Base-by-base conservation (phyloP, 1,140 invertebrate species). In the Drosophila auraria region DNA sequence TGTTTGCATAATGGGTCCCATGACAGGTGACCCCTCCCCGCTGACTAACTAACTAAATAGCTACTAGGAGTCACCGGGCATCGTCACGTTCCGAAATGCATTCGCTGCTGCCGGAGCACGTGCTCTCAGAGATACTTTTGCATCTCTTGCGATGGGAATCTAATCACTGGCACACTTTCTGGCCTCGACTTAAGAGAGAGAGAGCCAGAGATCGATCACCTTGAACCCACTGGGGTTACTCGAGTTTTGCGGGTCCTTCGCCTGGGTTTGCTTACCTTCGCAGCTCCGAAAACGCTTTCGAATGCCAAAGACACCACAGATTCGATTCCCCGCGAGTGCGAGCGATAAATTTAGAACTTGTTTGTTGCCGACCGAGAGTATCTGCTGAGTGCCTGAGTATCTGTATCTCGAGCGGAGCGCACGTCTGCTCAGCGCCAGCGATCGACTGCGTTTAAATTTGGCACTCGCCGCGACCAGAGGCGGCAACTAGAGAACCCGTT, bases 281-380 rank as follows among this genome's bases (percentile, higher is more conserved):
- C 73, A 75, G 84, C 70, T 84, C 79, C 79, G 69, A 75, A 82
- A 87, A 72, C 54, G 61, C 61, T 82, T 84, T 74, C 33, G 73
- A 71, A 81, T 84, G 80, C 60, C 65, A 82, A 80, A 76, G 76
- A 79, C 77, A 80, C 75, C 38, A 57, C 36, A 80, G 62, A 81
- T 64, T 58, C 70, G 84, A 89, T 66, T 84, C 82, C 65, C 70
- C 80, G 78, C 78, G 80, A 78, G 78, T 66, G 79, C 70, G 81
- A 82, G 78, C 74, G 81, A 74, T 89, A 89, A 86, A 86, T 82
- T 90, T 89, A 89, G 86, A 89, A 89, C 86, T 89, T 90, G 87
- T 89, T 89, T 82, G 69, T 77, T 84, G 71, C 70, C 75, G 82
- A 69, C 63, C 68, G 68, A 64, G 51, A 58, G 62, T 71, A 69